Evolutionary conservation across 2,113 vertebrate species (phyloP).

Genomic region (Atherinomorus stipes): DNA sequence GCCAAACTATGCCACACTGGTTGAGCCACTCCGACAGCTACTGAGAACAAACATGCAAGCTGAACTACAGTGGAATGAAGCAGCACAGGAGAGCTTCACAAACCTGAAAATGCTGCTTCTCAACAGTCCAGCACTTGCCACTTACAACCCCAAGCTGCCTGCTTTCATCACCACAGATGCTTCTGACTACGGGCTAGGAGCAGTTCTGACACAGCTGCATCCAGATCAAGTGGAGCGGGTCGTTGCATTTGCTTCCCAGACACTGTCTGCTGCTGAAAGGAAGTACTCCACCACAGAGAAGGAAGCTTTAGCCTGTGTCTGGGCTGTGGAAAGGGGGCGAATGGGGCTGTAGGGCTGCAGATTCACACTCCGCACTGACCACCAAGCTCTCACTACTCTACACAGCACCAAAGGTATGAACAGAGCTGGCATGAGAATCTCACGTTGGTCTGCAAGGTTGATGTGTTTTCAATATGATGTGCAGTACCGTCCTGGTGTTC

Average conservation of each 20-base stretch:
- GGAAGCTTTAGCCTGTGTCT: not conserved
- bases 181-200: constrained; percentile 34
- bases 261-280: not conserved
- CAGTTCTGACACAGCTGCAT: constrained; percentile 1
- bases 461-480: constrained; percentile 14
- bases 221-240: no score
- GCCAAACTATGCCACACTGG: not conserved
- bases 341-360: not conserved
- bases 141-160: constrained; percentile 22
- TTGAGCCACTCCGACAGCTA: not conserved
- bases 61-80: not conserved
- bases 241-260: not conserved
- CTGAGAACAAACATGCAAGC: not conserved
- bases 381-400: constrained; percentile 1
- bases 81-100: not conserved
- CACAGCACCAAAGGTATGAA: constrained; percentile 24
- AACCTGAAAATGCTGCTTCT: not conserved
- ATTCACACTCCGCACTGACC: not conserved
- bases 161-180: constrained; percentile 29
- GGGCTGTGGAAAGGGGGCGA: constrained; percentile 11
- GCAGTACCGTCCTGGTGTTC: not conserved
- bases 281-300: not conserved
- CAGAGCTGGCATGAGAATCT: constrained; percentile 29
- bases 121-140: not conserved
- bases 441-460: constrained; percentile 13